Percentiles rank a stretch among this genome's conserved stretches.
Conservation (phyloP, 2,113 vertebrate genomes). For the Rana temporaria region DNA sequence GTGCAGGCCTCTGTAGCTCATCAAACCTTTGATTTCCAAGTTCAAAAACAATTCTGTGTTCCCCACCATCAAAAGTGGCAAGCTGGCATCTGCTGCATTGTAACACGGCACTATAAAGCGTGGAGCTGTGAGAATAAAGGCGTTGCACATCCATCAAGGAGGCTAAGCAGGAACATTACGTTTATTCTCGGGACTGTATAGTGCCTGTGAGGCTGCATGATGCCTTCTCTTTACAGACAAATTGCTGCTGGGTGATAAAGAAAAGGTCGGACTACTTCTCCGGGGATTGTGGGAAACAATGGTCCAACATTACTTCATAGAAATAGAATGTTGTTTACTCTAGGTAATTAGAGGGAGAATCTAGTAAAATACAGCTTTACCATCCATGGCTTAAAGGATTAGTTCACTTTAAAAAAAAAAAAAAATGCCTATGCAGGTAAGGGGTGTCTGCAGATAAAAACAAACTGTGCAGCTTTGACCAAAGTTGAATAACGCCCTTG, state of each 20-base stretch:
- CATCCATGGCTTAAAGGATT: too few species aligned
- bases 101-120: conserved; percentile 12
- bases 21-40: conserved; percentile 47
- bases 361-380: too few species aligned
- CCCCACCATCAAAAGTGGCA: conserved; percentile 34
- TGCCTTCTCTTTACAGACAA: conserved; percentile 11
- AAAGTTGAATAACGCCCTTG: too few species aligned
- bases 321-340: too few species aligned
- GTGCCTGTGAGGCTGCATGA: conserved; percentile 17
- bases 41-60: conserved; percentile 27
- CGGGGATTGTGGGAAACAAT: too few species aligned
- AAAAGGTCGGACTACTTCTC: neutral
- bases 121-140: conserved; percentile 31
- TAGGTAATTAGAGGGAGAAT: too few species aligned
- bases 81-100: conserved; percentile 30
- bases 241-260: conserved; percentile 14
- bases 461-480: too few species aligned
- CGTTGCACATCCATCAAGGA: neutral
- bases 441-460: too few species aligned
- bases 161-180: conserved; percentile 9
- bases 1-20: conserved; percentile 16
- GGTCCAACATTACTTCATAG: too few species aligned
- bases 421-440: too few species aligned
- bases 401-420: too few species aligned
- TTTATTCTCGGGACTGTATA: neutral